Conservation (phyloP, 2,888 invertebrate species). For the Trilocha varians region DNA sequence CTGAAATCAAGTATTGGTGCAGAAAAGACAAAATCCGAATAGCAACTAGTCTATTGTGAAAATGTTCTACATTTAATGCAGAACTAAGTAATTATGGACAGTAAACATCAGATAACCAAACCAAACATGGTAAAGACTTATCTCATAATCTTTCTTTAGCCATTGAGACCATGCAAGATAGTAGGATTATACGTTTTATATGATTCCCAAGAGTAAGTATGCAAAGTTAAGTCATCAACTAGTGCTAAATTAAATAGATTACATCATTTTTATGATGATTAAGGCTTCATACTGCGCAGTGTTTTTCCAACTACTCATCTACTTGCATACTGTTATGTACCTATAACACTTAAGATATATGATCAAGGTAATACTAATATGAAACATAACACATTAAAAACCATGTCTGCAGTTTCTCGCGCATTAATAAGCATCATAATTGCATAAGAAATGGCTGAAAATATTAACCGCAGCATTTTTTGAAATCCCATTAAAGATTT, state of each 20-base stretch:
- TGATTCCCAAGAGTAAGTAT: not conserved
- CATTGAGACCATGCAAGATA: not conserved
- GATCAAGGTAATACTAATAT: too few relatives aligned
- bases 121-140: not conserved
- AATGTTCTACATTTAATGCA: slow-evolving; percentile 1
- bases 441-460: too few relatives aligned
- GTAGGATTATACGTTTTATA: not conserved
- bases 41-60: too few relatives aligned
- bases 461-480: too few relatives aligned
- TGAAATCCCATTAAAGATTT: too few relatives aligned
- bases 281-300: not conserved
- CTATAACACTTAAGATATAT: too few relatives aligned
- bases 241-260: not conserved
- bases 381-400: too few relatives aligned
- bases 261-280: not conserved
- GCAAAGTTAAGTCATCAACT: not conserved
- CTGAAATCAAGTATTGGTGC: not conserved
- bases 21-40: not conserved
- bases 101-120: not conserved
- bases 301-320: too few relatives aligned
- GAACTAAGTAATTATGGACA: slow-evolving; percentile 1
- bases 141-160: not conserved
- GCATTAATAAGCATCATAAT: too few relatives aligned
- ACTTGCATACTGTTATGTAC: too few relatives aligned
- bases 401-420: too few relatives aligned